Percentiles rank a stretch among this genome's conserved stretches.
phyloP scores from a whole-genome alignment of 2,888 invertebrate species.

The Monopis laevigella region DNA sequence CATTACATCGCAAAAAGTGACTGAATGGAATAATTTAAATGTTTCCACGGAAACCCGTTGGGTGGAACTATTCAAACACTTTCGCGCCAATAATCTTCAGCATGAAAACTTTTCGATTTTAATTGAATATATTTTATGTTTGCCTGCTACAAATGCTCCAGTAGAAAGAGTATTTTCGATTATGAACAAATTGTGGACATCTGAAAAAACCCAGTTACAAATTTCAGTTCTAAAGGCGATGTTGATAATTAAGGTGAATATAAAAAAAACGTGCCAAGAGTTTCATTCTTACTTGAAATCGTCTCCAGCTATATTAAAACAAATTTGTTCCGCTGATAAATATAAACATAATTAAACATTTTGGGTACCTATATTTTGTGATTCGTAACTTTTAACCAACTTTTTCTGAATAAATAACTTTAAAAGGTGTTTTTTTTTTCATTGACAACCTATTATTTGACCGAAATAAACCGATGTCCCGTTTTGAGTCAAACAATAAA shows the following conservation, averaged over 20 bases:
- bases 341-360: too few relatives aligned
- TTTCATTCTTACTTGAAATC: neutral
- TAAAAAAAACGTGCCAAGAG: constrained; percentile 5
- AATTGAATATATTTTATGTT: constrained; percentile 23
- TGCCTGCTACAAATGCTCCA: constrained; percentile 21
- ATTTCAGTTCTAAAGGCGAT: constrained; percentile 7
- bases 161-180: constrained; percentile 13
- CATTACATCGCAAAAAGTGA: constrained; percentile 23
- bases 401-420: too few relatives aligned
- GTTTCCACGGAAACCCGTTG: constrained; percentile 26
- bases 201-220: constrained; percentile 21
- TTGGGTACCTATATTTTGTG: too few relatives aligned
- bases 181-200: constrained; percentile 23
- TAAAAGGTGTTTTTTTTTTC: too few relatives aligned
- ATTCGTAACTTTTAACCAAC: too few relatives aligned
- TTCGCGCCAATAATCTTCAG: constrained; percentile 19
- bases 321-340: too few relatives aligned
- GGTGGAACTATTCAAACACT: constrained; percentile 23
- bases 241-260: constrained; percentile 5
- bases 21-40: constrained; percentile 25
- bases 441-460: too few relatives aligned
- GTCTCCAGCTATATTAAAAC: too few relatives aligned
- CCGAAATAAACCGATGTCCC: too few relatives aligned
- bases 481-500: too few relatives aligned
- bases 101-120: constrained; percentile 18